Conservation (phyloP, 2,113 vertebrate species). For the Formicarius rufipectus region DNA sequence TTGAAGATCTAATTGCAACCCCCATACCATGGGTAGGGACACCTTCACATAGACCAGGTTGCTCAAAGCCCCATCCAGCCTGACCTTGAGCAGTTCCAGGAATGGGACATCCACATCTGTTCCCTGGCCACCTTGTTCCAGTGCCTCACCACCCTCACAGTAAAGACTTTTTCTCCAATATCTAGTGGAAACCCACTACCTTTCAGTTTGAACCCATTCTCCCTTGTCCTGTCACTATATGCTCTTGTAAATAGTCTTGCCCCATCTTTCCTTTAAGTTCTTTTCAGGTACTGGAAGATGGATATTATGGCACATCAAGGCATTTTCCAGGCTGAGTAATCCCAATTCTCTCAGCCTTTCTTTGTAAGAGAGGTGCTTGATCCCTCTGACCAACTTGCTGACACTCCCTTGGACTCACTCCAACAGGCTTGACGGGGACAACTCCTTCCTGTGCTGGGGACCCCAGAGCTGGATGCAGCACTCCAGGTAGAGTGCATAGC, state of each 20-base stretch:
- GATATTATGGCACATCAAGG: not conserved
- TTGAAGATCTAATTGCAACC: not conserved
- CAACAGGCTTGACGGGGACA: fast-evolving
- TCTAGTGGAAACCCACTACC: not conserved
- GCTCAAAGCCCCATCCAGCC: not conserved
- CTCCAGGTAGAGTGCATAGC: not conserved
- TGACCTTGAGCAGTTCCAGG: not conserved
- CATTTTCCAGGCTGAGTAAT: not conserved
- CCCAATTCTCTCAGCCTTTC: not conserved
- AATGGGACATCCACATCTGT: not conserved
- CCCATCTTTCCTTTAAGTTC: not conserved
- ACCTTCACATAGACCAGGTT: not conserved
- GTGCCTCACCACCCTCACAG: not conserved
- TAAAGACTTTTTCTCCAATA: not conserved
- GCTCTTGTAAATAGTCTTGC: not conserved
- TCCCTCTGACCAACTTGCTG: not conserved
- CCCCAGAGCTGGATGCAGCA: not conserved
- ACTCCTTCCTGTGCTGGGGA: no score
- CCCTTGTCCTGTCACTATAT: not conserved
- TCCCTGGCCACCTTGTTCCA: fast-evolving
- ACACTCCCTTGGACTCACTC: fast-evolving
- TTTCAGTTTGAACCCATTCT: not conserved
- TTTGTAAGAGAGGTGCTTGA: not conserved
- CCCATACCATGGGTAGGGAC: not conserved
- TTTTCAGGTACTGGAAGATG: not conserved